Base-by-base conservation (phyloP, 1,140 invertebrate genomes). In the Drosophila yakuba region DNA sequence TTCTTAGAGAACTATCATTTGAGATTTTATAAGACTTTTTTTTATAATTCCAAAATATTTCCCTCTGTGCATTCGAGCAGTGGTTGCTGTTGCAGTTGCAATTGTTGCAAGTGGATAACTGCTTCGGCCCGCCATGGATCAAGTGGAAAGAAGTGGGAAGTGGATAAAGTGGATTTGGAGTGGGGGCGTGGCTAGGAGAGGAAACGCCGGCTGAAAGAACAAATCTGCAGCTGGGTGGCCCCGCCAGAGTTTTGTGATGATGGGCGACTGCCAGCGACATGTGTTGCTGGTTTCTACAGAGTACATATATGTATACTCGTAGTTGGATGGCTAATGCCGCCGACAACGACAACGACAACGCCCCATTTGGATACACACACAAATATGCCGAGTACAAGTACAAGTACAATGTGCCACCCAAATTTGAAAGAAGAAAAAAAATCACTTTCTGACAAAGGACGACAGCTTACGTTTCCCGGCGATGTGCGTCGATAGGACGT, bases 291-390 rank as follows among this genome's bases (percentile, higher is more conserved):
- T 20, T 62, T 38, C 15, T 43, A 17, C 25, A 25, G 4, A 4
- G 25, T 25, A 25, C 25, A 25, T 25, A 25, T 5, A 25, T 25
- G 4, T 39, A 28, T 62, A 39, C 54, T 60, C 38, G 25, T 20
- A 32, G 25, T 63, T 60, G 55, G 55, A 60, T 17, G 36, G 58
- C 58, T 48, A 71, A 56, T 48, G 41, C 67, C 67, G 68, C 36
- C 51, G 64, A 58, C 68, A 71, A 71, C 68, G 64, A 58, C 68
- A 71, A 71, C 68, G 68, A 72, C 68, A 71, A 72, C 68, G 68
- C 68, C 68, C 68, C 68, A 72, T 50, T 72, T 71, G 68, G 67
- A 71, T 71, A 71, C 67, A 71, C 67, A 71, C 17, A 45, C 48
- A 64, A 25, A 38, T 32, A 36, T 20, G 68, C 8, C 12, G 28